phyloP scores from a whole-genome alignment of 2,113 vertebrate genomes.

The Ibidorhyncha struthersii region DNA sequence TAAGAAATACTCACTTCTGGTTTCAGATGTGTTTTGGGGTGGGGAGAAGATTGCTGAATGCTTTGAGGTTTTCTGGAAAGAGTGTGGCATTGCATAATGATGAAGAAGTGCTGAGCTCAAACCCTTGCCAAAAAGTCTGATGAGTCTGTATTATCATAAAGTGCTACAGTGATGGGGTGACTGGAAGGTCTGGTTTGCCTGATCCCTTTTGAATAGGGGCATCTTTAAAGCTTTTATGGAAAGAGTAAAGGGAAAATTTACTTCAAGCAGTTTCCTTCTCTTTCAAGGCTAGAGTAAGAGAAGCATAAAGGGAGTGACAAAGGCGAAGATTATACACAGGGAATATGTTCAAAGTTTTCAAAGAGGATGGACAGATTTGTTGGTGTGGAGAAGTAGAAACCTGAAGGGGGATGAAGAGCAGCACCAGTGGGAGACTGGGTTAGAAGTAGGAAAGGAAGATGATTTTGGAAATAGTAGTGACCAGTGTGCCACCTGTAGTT shows the following conservation, averaged over 20 bases:
- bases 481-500: background rate
- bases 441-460: background rate
- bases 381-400: background rate
- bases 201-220: background rate
- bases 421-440: background rate
- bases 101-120: background rate
- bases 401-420: background rate
- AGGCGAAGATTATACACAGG: background rate
- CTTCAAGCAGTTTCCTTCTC: background rate
- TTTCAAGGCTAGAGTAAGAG: background rate
- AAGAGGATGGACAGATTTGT: background rate
- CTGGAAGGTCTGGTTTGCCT: slow-evolving; percentile 5
- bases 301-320: background rate
- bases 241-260: background rate
- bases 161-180: background rate
- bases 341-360: background rate
- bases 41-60: background rate
- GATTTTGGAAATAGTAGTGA: background rate
- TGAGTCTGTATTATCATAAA: background rate
- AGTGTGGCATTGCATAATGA: background rate
- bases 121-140: background rate
- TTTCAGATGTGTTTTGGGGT: background rate
- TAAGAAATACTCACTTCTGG: background rate
- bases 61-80: background rate
- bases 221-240: background rate